Evolutionary conservation across 2,797 vertebrate genomes (phyloP), one percentile per base, ranked within the genome.

Genomic region (Crypturellus tataupa): DNA sequence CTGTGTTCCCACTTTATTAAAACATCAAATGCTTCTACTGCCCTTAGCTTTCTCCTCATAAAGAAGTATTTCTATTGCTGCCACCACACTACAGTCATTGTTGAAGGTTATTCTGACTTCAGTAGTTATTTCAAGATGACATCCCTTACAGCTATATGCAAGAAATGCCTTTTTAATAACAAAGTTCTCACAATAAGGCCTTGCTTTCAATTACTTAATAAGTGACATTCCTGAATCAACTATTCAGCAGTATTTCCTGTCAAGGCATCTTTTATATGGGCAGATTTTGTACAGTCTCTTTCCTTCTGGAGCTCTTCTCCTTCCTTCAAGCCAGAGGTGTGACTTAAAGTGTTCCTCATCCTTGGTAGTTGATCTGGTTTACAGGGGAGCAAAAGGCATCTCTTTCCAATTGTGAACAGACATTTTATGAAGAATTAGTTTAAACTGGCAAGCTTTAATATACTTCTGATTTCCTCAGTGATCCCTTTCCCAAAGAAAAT

Each of bases 381-480:
- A 4, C 4, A 19, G 27, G 20, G 83, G 5, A 35, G 20, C 42
- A 31, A 64, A 85, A 80, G 2, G 3, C 4, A 24, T 80, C 10
- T 89, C 27, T 63, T 70, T 33, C 47, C 67, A 33, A n/a, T 78
- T 89, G 87, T 90, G 31, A 18, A 6, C 39, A 75, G 53, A 68
- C 33, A 1, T 39, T 44, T 4, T 31, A 25, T 13, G 33, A 29
- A 4, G 5, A 64, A 78, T 64, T 1, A 0, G 5, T 46, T 0
- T 0, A 88, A 84, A 62, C 8, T 56, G 56, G 9, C 27, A 8
- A 0, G 0, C 3, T 78, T 63, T 83, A 0, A 0, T 37, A 20
- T 1, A 1, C 4, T 44, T 90, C 69, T 86, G 40, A 71, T 27
- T 42, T 19, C 44, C 5, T 37, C 58, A 37, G 5, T 40, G 27